These are phyloP conservation scores for Drosophila neoperkinsi DNA, from an alignment of 2,888 invertebrate species.

Conservation along the genomic window DNA sequence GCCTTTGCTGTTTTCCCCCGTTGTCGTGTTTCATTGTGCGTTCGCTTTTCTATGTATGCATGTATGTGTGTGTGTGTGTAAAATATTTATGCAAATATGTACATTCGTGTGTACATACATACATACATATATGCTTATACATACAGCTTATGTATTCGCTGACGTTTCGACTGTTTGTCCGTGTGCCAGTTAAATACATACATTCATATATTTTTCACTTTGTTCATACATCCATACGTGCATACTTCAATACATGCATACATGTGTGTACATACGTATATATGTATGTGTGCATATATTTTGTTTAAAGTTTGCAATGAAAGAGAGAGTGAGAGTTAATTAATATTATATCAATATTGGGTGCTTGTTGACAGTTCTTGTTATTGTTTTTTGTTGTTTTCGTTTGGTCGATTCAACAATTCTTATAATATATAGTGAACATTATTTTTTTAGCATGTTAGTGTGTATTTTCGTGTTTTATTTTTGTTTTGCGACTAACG, in stretches of 20 bases:
- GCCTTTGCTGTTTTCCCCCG: constrained; percentile 46
- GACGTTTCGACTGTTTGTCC: constrained; percentile 34
- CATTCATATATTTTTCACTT: constrained; percentile 31
- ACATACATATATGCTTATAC: constrained; percentile 28
- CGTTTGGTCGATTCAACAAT: constrained; percentile 20
- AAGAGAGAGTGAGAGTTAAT: constrained; percentile 53
- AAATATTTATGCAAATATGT: constrained; percentile 30
- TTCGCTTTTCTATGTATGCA: constrained; percentile 1
- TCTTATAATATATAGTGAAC: constrained; percentile 28
- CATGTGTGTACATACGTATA: constrained; percentile 11
- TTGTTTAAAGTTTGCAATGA: constrained; percentile 34
- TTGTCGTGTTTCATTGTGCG: constrained; percentile 33
- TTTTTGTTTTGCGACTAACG: constrained; percentile 57
- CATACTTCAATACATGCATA: background rate
- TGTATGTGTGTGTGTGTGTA: background rate
- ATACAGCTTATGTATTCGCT: constrained; percentile 31
- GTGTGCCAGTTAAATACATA: constrained; percentile 36
- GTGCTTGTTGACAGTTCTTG: constrained; percentile 10
- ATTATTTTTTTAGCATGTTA: constrained; percentile 23
- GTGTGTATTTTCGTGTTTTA: constrained; percentile 41
- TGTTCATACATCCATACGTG: constrained; percentile 28
- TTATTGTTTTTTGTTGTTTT: constrained; percentile 4
- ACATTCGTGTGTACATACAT: constrained; percentile 6
- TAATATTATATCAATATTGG: constrained; percentile 27
- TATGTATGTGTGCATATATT: constrained; percentile 12